Percentiles rank a stretch among this genome's conserved stretches.
These are phyloP conservation scores for Drosophila formosana DNA, from an alignment of 2,888 invertebrate genomes.

Conservation along the genomic window DNA sequence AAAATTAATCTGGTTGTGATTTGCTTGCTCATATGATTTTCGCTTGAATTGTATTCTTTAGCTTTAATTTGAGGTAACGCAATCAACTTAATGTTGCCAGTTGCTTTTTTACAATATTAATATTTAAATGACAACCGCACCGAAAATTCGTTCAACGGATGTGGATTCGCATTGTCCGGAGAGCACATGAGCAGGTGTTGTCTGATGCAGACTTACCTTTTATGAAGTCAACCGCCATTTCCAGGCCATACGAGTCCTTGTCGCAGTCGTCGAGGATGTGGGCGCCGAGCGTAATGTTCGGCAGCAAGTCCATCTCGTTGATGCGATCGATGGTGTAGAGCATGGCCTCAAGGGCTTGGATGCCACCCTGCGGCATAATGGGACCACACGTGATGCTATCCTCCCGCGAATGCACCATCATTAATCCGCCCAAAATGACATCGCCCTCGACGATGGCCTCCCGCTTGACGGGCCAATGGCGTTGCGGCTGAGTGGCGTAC, in stretches of 20 bases:
- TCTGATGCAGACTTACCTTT: constrained; percentile 88
- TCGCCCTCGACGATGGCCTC: constrained; percentile 94
- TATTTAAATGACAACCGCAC: constrained; percentile 1
- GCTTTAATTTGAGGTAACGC: background rate
- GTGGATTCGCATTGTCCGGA: background rate
- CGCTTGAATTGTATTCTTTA: background rate
- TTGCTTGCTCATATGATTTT: too few species aligned
- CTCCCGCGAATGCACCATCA: constrained; percentile 96
- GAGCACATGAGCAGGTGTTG: background rate
- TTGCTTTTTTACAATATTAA: background rate
- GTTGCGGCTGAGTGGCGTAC: constrained; percentile 56
- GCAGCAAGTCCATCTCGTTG: constrained; percentile 87
- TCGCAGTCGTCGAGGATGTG: constrained; percentile 96
- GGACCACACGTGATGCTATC: constrained; percentile 93
- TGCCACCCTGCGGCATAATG: constrained; percentile 95
- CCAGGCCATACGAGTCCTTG: constrained; percentile 95
- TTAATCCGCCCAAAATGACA: constrained; percentile 93
- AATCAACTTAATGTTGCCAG: background rate
- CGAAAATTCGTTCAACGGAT: background rate
- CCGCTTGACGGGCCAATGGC: constrained; percentile 91
- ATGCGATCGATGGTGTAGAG: constrained; percentile 93
- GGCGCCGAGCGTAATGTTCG: constrained; percentile 92
- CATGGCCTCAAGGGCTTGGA: constrained; percentile 95
- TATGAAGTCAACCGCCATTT: constrained; percentile 97
- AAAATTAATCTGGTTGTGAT: background rate